A percentile compares a stretch with the other conserved stretches of the same genome.
Evolutionary conservation across 2,113 vertebrate species (phyloP).

Genomic region (Cariama cristata): DNA sequence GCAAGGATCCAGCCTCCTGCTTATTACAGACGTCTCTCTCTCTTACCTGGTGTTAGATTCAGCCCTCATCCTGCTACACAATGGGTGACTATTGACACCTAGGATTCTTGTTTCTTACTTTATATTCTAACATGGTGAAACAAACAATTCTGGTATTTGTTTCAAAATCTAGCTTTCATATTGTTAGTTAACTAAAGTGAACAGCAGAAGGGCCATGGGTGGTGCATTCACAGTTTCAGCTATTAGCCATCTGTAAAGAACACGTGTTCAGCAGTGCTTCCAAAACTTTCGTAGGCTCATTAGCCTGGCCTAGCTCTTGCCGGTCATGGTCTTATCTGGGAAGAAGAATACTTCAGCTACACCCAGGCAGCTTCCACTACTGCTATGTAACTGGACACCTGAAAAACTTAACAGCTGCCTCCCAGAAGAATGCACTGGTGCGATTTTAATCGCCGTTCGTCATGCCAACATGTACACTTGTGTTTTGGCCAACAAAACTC

Average conservation of each 20-base stretch:
- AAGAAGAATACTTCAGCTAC: neutral
- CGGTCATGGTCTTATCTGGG: neutral
- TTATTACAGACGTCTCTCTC: neutral
- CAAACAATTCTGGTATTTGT: neutral
- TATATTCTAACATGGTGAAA: neutral
- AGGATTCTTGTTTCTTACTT: neutral
- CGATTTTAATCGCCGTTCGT: rapidly evolving
- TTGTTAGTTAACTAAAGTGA: neutral
- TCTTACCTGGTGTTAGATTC: neutral
- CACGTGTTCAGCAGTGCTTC: neutral
- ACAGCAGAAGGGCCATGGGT: neutral
- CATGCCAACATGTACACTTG: rapidly evolving
- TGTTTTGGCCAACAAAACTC: neutral
- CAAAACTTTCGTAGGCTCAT: rapidly evolving
- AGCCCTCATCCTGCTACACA: neutral
- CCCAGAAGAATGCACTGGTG: neutral
- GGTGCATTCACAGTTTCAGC: neutral
- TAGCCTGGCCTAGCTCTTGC: neutral
- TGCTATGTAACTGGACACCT: neutral
- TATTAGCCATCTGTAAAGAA: neutral
- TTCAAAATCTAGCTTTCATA: neutral
- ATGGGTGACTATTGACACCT: neutral
- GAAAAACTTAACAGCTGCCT: neutral
- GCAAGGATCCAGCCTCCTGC: neutral
- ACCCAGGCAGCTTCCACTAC: neutral